Evolutionary conservation across 2,797 vertebrate genomes (phyloP).

Genomic region (Cynodonichthys magdalenae): DNA sequence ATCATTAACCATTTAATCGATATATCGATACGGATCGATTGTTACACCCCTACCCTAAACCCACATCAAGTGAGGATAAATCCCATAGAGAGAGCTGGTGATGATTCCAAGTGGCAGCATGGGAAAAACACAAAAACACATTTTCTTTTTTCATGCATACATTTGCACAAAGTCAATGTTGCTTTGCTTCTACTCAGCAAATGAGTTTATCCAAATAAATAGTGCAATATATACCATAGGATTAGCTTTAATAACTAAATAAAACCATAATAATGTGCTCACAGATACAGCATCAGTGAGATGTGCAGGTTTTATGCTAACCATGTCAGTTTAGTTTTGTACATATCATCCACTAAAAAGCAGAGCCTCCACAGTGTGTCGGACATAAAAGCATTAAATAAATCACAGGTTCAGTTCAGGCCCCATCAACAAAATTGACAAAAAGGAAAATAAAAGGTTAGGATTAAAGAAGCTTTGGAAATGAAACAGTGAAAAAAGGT

Average conservation of each 20-base stretch:
- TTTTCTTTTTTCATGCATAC: no score
- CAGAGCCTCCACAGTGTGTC: no score
- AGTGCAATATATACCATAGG: no score
- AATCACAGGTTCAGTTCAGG: no score
- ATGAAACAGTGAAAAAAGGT: constrained; percentile 51
- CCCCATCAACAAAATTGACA: background rate
- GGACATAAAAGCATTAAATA: background rate
- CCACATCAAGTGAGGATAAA: constrained; percentile 54
- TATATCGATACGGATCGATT: no score
- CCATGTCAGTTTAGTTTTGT: background rate
- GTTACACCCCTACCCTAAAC: no score
- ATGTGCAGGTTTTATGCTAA: background rate
- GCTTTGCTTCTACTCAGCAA: constrained; percentile 38
- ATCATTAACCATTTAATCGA: no score
- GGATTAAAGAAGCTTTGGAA: constrained; percentile 17
- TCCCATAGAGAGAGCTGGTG: constrained; percentile 48
- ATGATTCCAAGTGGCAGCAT: constrained; percentile 41
- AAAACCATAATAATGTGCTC: background rate
- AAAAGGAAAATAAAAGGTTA: background rate
- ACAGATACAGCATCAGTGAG: background rate
- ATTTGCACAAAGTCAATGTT: constrained; percentile 28
- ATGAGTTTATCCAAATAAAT: background rate
- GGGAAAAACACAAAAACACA: constrained; percentile 47
- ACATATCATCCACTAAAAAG: no score
- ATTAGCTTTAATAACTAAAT: background rate